A percentile compares a stretch with the other conserved stretches of the same genome.
These are phyloP conservation scores for Chrysomallon squamiferum DNA, from an alignment of 1,140 invertebrate genomes.

Conservation along the genomic window DNA sequence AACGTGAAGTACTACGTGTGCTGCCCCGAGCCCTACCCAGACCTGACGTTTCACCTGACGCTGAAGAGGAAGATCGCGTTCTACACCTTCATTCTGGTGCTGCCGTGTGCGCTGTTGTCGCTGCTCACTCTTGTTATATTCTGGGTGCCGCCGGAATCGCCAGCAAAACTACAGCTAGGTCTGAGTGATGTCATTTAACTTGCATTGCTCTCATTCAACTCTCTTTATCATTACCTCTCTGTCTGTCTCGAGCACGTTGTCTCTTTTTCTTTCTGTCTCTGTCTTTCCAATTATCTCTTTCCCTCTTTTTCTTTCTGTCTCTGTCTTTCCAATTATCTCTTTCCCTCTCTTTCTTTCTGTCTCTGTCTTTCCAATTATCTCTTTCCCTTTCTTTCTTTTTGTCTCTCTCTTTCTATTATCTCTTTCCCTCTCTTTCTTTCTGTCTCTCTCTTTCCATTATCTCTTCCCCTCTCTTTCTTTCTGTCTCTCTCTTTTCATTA, in stretches of 20 bases:
- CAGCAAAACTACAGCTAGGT: conserved; percentile 62
- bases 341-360: too few species aligned
- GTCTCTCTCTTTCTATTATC: too few species aligned
- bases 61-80: conserved; percentile 56
- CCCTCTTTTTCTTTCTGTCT: not conserved
- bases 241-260: not conserved
- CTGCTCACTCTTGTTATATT: conserved; percentile 60
- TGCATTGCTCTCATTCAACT: too few species aligned
- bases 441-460: too few species aligned
- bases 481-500: too few species aligned
- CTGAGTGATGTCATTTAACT: too few species aligned
- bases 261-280: conserved; percentile 4
- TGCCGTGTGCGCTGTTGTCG: conserved; percentile 58
- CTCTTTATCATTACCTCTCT: too few species aligned
- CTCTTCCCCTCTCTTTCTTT: too few species aligned
- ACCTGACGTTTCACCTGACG: conserved; percentile 54
- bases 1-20: conserved; percentile 54
- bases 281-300: not conserved
- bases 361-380: too few species aligned
- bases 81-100: conserved; percentile 60
- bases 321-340: too few species aligned
- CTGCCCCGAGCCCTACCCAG: conserved; percentile 56
- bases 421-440: too few species aligned
- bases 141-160: conserved; percentile 63
- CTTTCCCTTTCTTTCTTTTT: too few species aligned